These are phyloP conservation scores for Cordylochernes scorpioides DNA, from an alignment of 2,888 invertebrate genomes.

Conservation along the genomic window DNA sequence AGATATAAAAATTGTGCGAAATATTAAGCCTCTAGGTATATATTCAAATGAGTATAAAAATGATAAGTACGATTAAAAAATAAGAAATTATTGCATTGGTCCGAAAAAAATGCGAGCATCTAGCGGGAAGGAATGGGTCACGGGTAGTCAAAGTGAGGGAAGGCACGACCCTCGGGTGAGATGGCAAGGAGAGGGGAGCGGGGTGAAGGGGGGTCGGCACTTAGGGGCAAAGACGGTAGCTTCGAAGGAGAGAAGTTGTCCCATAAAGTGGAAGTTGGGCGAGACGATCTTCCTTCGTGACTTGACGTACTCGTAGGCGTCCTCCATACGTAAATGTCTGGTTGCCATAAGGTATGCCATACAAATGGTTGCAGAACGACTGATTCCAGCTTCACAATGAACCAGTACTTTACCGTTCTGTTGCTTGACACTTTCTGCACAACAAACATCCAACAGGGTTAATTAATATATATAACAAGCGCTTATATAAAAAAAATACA, in stretches of 20 bases:
- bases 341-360: conserved; percentile 15
- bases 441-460: too few species aligned
- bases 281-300: conserved; percentile 20
- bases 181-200: conserved; percentile 7
- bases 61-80: too few species aligned
- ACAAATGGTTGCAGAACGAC: conserved; percentile 16
- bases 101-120: too few species aligned
- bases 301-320: conserved; percentile 21
- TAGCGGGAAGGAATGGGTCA: too few species aligned
- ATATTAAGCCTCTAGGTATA: too few species aligned
- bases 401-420: conserved; percentile 14
- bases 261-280: conserved; percentile 24
- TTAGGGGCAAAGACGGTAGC: conserved; percentile 12
- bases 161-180: too few species aligned
- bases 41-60: too few species aligned
- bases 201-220: conserved; percentile 4
- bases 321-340: conserved; percentile 17
- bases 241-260: conserved; percentile 20
- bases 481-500: neutral
- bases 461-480: neutral
- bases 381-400: conserved; percentile 15
- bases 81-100: too few species aligned
- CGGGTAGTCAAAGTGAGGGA: too few species aligned
- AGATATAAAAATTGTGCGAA: too few species aligned
- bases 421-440: conserved; percentile 13